Base-by-base conservation (phyloP, 2,113 vertebrate genomes). In the Myotis lucifugus region DNA sequence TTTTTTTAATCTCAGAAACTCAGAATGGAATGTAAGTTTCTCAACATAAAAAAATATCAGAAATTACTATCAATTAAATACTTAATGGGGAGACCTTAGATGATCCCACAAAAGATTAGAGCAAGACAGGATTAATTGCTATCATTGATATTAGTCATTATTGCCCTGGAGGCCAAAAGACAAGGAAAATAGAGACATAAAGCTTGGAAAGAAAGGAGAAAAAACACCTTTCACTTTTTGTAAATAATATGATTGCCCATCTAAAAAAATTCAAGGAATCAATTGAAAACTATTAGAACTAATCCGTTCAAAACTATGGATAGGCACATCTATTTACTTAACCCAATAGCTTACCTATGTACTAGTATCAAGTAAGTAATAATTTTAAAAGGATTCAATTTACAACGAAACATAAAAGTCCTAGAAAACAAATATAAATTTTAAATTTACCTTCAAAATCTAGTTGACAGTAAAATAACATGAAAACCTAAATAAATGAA, bases 381-480 rank as follows among this genome's bases (percentile, higher is more conserved):
- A 86, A 89, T 34, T 85, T 94, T 78, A 46, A 67, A 96, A 85
- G 52, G 29, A 85, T 76, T 85, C 2, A 59, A 48, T n/a, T 88
- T 76, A 50, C 23, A 81, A 81, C 13, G 79, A 86, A 94, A 76
- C 59, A 85, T 64, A 66, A 72, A 70, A 25, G 61, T 40, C 46
- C 37, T 83, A 86, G 34, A 78, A 95, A 77, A 77, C 73, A 85
- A 66, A 88, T 48, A 52, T 4, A 40, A 89, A 32, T 91, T 78
- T 85, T 40, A 52, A 94, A 73, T 48, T 25, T 82, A 34, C 23
- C 56, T 61, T 61, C 2, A 72, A 82, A 27, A 88, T 76, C 4
- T 85, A n/a, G 56, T 67, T 48, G 67, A 93, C 72, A 18, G 78
- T 83, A 91, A 95, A 95, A 77, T 91, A 82, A 82, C 2, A 48